Evolutionary conservation across 2,797 vertebrate genomes (phyloP).

Genomic region (Hipposideros larvatus): DNA sequence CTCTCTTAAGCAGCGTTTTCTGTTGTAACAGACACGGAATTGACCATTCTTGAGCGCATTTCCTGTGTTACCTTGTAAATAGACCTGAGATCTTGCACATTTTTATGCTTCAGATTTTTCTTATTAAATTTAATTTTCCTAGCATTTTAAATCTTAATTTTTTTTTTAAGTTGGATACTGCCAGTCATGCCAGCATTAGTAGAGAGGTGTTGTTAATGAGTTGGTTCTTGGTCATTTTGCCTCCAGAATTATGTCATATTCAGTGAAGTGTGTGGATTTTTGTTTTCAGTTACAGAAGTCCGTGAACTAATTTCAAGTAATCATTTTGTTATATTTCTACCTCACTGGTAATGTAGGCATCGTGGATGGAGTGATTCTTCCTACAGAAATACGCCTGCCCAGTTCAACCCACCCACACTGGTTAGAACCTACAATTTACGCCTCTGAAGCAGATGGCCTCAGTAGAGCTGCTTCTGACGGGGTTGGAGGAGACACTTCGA

Average conservation of each 20-base stretch:
- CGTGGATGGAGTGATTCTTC: slow-evolving; percentile 90
- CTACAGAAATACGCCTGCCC: slow-evolving; percentile 92
- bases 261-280: not conserved
- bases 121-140: not conserved
- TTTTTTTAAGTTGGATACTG: not conserved
- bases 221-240: not conserved
- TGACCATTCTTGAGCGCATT: not conserved
- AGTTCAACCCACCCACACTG: slow-evolving; percentile 94
- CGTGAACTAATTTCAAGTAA: not conserved
- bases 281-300: not conserved
- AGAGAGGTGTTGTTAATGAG: not conserved
- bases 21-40: not conserved
- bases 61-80: not conserved
- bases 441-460: slow-evolving; percentile 92
- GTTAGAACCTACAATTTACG: slow-evolving; percentile 96
- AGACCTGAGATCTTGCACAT: not conserved
- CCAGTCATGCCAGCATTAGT: not conserved
- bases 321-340: not conserved
- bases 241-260: not conserved
- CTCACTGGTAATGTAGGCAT: slow-evolving; percentile 88
- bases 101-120: not conserved
- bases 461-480: slow-evolving; percentile 92
- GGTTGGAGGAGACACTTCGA: slow-evolving; percentile 93
- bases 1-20: not conserved
- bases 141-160: not conserved